phyloP scores from a whole-genome alignment of 2,888 invertebrate genomes.

The Protophormia terraenovae region DNA sequence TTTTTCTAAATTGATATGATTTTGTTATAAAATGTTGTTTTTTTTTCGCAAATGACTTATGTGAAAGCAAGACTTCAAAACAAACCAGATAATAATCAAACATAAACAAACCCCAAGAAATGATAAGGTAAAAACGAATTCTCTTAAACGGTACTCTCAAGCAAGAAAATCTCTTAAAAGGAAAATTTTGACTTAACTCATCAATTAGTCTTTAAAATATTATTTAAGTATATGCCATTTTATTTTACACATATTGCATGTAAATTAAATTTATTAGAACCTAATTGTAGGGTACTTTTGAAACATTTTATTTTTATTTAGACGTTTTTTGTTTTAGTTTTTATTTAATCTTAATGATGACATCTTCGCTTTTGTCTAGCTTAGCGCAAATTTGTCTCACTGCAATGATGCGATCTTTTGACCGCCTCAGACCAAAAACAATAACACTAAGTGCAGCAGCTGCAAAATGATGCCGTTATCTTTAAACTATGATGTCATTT shows the following conservation, averaged over 20 bases:
- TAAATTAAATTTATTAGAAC: no score
- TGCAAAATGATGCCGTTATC: conserved; percentile 46
- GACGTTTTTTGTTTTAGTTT: neutral
- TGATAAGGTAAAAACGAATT: neutral
- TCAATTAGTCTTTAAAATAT: no score
- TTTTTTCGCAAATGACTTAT: conserved; percentile 39
- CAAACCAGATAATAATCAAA: conserved; percentile 51
- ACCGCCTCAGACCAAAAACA: no score
- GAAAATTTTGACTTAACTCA: no score
- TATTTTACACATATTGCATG: no score
- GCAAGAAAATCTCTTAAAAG: no score
- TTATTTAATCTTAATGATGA: conserved; percentile 19
- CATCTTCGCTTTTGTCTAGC: conserved; percentile 39
- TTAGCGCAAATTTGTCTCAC: conserved; percentile 23
- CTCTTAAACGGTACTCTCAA: neutral
- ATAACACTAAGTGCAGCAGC: neutral
- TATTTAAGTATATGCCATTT: no score
- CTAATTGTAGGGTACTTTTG: neutral
- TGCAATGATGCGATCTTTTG: neutral
- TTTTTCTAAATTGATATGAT: conserved; percentile 51
- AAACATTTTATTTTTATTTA: neutral
- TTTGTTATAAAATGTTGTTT: conserved; percentile 31
- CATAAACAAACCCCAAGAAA: conserved; percentile 40
- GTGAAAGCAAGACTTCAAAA: conserved; percentile 60
- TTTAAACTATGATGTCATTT: conserved; percentile 61